Evolutionary conservation across 2,113 vertebrate genomes (phyloP), one percentile per base, ranked within the genome.

Genomic region (Polypterus senegalus): DNA sequence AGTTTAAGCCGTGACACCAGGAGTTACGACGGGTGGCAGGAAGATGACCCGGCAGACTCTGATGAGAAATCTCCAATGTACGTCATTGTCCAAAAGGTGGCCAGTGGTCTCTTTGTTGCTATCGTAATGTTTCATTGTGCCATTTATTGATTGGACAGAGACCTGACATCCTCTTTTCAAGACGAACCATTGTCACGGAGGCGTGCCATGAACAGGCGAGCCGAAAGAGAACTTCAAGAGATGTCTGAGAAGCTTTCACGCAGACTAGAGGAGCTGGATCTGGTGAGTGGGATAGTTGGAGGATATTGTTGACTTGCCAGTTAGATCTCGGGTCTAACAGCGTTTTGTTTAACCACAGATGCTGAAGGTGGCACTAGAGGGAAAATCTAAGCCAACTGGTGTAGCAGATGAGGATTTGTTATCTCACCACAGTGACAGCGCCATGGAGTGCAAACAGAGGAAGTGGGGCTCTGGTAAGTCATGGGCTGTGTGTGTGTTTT

Each of bases 401-500:
- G 48, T 71, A 48, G 58, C 62, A 61, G 85, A 88, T 3, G 88
- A 87, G 11, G 92, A 93, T 69, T 80, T 59, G 5, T 74, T 85
- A 11, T 92, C 87, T 10, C 89, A 91, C 49, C 85, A 91, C 80
- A 92, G 91, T 46, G 90, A 93, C 75, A 84, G 88, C 43, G 4
- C 88, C 76, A 82, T 86, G 78, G 88, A 92, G 68, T 77, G 72
- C 61, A 64, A 69, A 58, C 66, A 10, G 47, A 77, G 76, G 65
- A 79, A 74, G 64, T 74, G 58, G 47, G 66, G 68, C 8, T 69
- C 65, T 70, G 91, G 92, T 97, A 79, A 63, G 47, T 5, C 51
- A 57, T 8, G 4, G 11, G 11, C 3, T 11, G 7, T 3, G 9
- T 60, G 7, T 5, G 4, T 47, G 47, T 54, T 46, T 11, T 46